Evolutionary conservation across 2,113 vertebrate genomes (phyloP), one percentile per base, ranked within the genome.

Genomic region (Copsychus sechellarum): DNA sequence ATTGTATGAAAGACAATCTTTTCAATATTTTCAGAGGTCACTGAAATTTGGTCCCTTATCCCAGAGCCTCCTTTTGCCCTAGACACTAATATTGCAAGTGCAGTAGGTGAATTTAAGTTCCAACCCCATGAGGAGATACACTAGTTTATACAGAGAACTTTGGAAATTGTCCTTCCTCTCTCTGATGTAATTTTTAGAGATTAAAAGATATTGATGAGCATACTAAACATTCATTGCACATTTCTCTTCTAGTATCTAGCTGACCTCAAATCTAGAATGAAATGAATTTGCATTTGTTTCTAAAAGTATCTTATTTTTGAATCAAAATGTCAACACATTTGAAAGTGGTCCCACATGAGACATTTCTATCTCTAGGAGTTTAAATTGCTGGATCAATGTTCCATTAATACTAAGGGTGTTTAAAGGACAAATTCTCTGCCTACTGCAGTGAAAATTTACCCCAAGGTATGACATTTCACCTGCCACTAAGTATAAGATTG

Each of bases 371-470:
- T 90, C 76, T 78, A 83, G 58, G 79, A 90, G 85, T 90, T 96
- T 64, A 88, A 95, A 94, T 92, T 93, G 76, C 64, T 64, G 86
- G 79, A 96, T 97, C 94, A 93, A 81, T 96, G 90, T 90, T 53
- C 77, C 82, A 74, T 94, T 95, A 96, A 83, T 86, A 64, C 72
- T 93, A 61, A 97, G 96, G 92, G 67, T 90, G 51, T 96, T 95
- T 93, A 95, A 92, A 96, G 95, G 97, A 96, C 97, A 95, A 95
- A 92, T 73, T 92, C 93, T 90, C 73, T 96, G 96, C 93, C 85
- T 95, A 86, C 65, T 84, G 77, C 91, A 93, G 95, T 79, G 95
- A 96, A 97, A 97, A 94, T 92, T 56, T 93, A 97, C 84, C 91
- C 84, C 0, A 5, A 92, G 72, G 77, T 95, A 64, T 94, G 92